phyloP scores from a whole-genome alignment of 2,888 invertebrate species.

The Lutraria lutraria region DNA sequence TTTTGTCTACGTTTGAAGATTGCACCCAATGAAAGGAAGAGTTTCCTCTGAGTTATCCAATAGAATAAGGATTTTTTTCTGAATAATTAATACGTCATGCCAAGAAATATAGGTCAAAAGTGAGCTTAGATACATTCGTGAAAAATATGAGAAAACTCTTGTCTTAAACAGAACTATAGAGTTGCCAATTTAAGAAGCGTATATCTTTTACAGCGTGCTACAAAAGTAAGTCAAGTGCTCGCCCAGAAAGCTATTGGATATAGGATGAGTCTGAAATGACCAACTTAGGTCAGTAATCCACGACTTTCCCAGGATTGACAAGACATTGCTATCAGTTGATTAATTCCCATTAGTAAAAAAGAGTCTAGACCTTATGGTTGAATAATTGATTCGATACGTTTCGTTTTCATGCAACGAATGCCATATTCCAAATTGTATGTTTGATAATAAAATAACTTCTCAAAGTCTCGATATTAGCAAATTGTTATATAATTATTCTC shows the following conservation, averaged over 20 bases:
- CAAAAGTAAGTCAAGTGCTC: too few relatives aligned
- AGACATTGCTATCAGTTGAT: neutral
- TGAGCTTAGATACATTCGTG: too few relatives aligned
- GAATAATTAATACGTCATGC: too few relatives aligned
- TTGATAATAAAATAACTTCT: neutral
- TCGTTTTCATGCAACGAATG: neutral
- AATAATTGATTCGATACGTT: neutral
- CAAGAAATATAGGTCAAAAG: too few relatives aligned
- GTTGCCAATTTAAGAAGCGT: too few relatives aligned
- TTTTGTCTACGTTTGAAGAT: too few relatives aligned
- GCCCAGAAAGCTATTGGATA: neutral
- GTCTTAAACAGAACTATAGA: too few relatives aligned
- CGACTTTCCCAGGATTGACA: neutral
- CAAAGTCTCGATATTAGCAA: neutral
- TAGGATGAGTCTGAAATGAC: neutral
- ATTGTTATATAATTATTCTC: neutral
- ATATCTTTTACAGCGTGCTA: too few relatives aligned
- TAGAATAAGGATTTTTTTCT: too few relatives aligned
- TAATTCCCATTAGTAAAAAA: neutral
- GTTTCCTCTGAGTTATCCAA: too few relatives aligned
- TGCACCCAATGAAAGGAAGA: too few relatives aligned
- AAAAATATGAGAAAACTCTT: too few relatives aligned
- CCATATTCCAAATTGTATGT: neutral
- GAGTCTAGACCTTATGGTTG: constrained; percentile 4
- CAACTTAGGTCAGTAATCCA: neutral